A percentile compares a stretch with the other conserved stretches of the same genome.
Evolutionary conservation across 2,797 vertebrate genomes (phyloP).

Genomic region (Anabas testudineus): DNA sequence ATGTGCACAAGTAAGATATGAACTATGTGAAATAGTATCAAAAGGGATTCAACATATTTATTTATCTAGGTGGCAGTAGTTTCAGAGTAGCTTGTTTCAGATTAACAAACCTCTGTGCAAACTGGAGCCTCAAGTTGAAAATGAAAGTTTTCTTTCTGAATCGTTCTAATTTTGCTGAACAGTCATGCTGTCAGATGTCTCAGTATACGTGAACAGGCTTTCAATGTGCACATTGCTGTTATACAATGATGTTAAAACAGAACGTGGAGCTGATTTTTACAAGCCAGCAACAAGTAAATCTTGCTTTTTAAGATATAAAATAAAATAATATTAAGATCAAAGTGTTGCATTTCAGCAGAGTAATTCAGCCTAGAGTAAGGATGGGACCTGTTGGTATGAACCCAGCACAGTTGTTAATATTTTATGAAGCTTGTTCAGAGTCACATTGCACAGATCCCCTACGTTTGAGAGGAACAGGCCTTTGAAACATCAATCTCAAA

Average conservation of each 20-base stretch:
- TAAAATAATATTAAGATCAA: no score
- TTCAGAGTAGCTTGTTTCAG: background rate
- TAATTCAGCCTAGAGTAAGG: conserved; percentile 4
- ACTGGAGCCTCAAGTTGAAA: background rate
- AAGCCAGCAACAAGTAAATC: background rate
- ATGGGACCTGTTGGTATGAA: conserved; percentile 34
- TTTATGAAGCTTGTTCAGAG: conserved; percentile 76
- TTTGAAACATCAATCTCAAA: conserved; percentile 61
- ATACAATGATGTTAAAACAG: background rate
- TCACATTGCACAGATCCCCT: conserved; percentile 74
- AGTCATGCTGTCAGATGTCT: background rate
- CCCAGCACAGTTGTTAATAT: conserved; percentile 72
- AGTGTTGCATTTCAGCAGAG: no score
- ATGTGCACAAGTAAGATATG: conserved; percentile 10
- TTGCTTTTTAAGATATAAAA: no score
- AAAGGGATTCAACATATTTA: background rate
- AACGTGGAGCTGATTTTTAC: background rate
- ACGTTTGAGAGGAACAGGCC: conserved; percentile 52
- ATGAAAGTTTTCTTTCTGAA: background rate
- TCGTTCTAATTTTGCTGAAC: background rate
- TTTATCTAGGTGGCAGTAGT: background rate
- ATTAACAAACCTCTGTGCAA: background rate
- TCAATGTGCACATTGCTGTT: background rate
- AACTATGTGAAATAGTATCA: background rate
- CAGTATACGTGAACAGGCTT: background rate